Evolutionary conservation across 2,113 vertebrate species (phyloP).

Genomic region (Notiomystis cincta): DNA sequence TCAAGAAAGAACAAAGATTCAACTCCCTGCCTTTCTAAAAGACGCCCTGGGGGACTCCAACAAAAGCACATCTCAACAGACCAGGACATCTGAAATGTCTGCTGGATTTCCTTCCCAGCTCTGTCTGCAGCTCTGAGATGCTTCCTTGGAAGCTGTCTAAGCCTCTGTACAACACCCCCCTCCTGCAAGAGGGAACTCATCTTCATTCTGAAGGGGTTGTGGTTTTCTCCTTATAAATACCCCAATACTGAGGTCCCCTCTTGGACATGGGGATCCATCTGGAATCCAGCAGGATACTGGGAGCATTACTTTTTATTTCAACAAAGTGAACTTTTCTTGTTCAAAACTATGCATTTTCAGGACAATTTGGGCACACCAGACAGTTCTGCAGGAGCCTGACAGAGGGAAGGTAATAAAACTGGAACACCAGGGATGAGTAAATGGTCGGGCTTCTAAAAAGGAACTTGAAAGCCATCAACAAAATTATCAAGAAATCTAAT

Average conservation of each 20-base stretch:
- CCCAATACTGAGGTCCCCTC: neutral
- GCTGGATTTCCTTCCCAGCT: neutral
- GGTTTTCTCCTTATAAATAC: neutral
- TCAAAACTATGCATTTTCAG: neutral
- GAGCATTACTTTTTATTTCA: neutral
- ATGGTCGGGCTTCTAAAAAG: neutral
- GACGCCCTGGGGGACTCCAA: neutral
- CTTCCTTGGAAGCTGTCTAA: neutral
- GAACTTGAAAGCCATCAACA: neutral
- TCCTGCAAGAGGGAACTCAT: neutral
- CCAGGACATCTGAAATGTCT: neutral
- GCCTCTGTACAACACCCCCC: too few relatives aligned
- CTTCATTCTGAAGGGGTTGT: too few relatives aligned
- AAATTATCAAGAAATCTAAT: neutral
- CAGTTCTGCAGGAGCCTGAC: neutral
- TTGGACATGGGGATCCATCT: neutral
- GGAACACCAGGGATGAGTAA: neutral
- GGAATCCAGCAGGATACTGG: neutral
- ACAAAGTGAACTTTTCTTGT: neutral
- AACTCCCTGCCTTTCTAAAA: neutral
- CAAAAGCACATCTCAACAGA: rapidly evolving
- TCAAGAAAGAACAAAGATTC: neutral
- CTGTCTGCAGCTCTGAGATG: neutral
- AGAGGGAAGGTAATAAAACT: neutral
- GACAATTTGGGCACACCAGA: neutral